Conservation (phyloP, 2,888 invertebrate genomes). For the Chrysopilus asiliformis region DNA sequence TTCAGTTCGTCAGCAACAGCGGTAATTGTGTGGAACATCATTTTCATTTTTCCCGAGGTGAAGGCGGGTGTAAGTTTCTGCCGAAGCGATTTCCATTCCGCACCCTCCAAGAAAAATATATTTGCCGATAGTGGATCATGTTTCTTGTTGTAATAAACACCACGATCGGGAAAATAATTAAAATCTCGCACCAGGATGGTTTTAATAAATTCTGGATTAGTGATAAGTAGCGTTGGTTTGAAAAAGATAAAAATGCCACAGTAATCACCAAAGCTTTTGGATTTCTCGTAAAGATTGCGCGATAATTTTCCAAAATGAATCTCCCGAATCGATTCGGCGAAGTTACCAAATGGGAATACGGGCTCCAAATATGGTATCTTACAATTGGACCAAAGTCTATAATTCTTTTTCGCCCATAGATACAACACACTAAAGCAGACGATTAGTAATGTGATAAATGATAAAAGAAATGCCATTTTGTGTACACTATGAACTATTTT, state of each 20-base stretch:
- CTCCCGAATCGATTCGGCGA: constrained; percentile 3
- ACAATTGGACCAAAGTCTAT: constrained; percentile 3
- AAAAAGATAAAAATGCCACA: constrained; percentile 12
- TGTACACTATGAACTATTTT: too few relatives aligned
- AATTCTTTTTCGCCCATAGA: neutral
- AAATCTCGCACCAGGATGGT: constrained; percentile 13
- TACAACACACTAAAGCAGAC: neutral
- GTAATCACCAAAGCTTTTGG: constrained; percentile 17
- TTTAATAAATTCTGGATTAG: constrained; percentile 11
- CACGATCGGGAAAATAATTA: constrained; percentile 13
- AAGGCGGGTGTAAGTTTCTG: constrained; percentile 15
- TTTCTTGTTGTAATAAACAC: constrained; percentile 13
- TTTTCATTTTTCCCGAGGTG: constrained; percentile 15
- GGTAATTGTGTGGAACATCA: constrained; percentile 14
- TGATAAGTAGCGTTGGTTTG: constrained; percentile 9
- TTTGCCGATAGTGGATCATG: constrained; percentile 15
- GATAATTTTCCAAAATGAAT: constrained; percentile 4
- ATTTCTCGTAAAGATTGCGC: constrained; percentile 7
- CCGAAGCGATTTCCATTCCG: constrained; percentile 14
- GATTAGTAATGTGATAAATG: constrained; percentile 1
- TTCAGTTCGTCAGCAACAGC: constrained; percentile 11
- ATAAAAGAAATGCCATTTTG: constrained; percentile 6
- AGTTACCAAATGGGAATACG: constrained; percentile 19
- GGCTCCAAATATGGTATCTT: constrained; percentile 20
- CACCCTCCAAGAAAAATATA: constrained; percentile 12